Evolutionary conservation across 2,113 vertebrate species (phyloP), one percentile per base, ranked within the genome.

Genomic region (Cepphus grylle): DNA sequence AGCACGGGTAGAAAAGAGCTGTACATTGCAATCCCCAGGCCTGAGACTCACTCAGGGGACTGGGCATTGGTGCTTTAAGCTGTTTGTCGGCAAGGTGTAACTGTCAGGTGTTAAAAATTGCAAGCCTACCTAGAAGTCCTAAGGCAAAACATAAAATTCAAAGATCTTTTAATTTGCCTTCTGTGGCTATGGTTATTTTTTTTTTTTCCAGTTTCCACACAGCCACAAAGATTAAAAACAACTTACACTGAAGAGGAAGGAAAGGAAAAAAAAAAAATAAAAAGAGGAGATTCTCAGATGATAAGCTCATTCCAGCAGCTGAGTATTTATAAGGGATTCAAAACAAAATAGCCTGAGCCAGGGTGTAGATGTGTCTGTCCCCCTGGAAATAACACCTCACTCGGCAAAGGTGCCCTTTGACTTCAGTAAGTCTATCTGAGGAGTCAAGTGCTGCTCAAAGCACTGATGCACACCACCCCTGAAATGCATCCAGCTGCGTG

Each of bases 91-190:
- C 78, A 88, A 95, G 58, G 61, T 91, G 73, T 61, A 94, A 40
- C 65, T 72, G 56, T 89, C 73, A 85, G 77, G 66, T 81, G 81
- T 69, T 92, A 79, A 93, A 96, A 87, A 87, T 21, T 61, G 61
- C 25, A 72, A 93, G 49, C 25, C 34, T 79, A 63, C 77, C 84
- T 82, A 87, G 43, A 93, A 90, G 30, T 73, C 87, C 62, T 77
- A 69, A 72, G 78, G 94, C 85, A 94, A 93, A 95, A 93, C 40
- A 56, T 23, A 76, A 85, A 93, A 96, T 90, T 91, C 66, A 91
- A 91, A 95, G 74, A 61, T 65, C 23, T 87, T 96, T 87, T 91
- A 22, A 81, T 89, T 93, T 94, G 52, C n/a, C 29, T 94, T 96
- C 36, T 80, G 66, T 80, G 91, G 78, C 49, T 94, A 69, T 36